Evolutionary conservation across 2,888 invertebrate species (phyloP), one percentile per base, ranked within the genome.

Genomic region (Torymus aiolomorphi): DNA sequence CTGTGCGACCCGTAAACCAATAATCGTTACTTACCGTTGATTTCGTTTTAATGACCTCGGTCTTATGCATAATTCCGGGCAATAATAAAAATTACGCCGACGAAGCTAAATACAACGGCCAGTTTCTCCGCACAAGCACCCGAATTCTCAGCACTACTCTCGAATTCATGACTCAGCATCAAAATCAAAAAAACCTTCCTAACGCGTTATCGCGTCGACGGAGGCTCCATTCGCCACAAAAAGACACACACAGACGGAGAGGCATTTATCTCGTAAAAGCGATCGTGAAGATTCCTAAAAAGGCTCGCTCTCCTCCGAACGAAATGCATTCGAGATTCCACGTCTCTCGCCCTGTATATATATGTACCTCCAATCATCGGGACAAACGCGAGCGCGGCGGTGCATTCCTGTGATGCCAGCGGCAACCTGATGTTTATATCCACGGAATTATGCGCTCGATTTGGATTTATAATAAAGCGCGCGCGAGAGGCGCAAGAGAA

Each of bases 391-490:
- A 31, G 52, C 42, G 61, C 42, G 42, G 5, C 42, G 42, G 42
- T 42, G 42, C 79, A 66, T 71, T 75, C 63, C 75, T 4, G 24
- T 8, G 71, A 51, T 56, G 59, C 52, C 73, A 57, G 57, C 24
- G 57, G 13, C 67, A 57, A 16, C 52, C 71, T 76, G 82, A 84
- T 84, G 83, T 87, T 88, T 88, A 87, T 87, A 86, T 86, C 85
- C 75, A 42, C 73, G 84, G 85, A 86, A 88, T 87, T 85, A 87
- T 87, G 84, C 84, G 84, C 84, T 83, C 87, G 86, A 87, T 88
- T 88, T 86, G 86, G 88, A 88, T 88, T 87, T 87, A 86, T 88
- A 88, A 88, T 88, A 85, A 87, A 88, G 88, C 87, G 42, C 42
- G 74, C 76, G 80, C 5, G 42, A 42, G 42, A 82, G 83, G 83